phyloP scores from a whole-genome alignment of 2,888 invertebrate species.

The Watsonalla cultraria region DNA sequence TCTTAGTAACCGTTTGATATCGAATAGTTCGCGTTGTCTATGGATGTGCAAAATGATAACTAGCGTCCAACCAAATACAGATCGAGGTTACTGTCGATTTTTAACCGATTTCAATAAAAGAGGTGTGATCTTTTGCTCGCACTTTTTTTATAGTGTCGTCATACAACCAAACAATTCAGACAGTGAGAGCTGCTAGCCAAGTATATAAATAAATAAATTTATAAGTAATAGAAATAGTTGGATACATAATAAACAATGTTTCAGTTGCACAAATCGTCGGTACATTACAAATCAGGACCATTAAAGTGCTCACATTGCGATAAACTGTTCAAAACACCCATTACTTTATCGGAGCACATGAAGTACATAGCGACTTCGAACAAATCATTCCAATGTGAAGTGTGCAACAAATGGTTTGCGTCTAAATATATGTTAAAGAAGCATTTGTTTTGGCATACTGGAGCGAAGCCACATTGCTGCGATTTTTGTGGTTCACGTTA shows the following conservation, averaged over 20 bases:
- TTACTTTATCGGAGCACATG: slow-evolving; percentile 29
- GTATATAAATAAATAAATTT: too few relatives aligned
- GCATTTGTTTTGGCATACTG: slow-evolving; percentile 45
- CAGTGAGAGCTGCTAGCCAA: too few relatives aligned
- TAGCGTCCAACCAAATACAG: too few relatives aligned
- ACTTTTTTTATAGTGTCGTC: too few relatives aligned
- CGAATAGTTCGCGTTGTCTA: too few relatives aligned
- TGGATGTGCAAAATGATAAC: too few relatives aligned
- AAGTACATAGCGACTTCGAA: slow-evolving; percentile 16
- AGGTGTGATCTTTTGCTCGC: too few relatives aligned
- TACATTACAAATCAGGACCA: slow-evolving; percentile 19
- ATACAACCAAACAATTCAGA: too few relatives aligned
- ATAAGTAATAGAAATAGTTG: too few relatives aligned
- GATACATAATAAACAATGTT: slow-evolving; percentile 3
- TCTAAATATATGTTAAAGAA: slow-evolving; percentile 19
- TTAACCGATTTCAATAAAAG: too few relatives aligned
- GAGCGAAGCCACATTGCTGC: slow-evolving; percentile 37
- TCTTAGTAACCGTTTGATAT: too few relatives aligned
- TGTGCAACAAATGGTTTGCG: slow-evolving; percentile 37
- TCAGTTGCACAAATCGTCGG: slow-evolving; percentile 24
- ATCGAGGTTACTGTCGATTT: too few relatives aligned
- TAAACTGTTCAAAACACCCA: slow-evolving; percentile 35
- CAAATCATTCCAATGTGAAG: slow-evolving; percentile 33
- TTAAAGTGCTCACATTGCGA: slow-evolving; percentile 43
- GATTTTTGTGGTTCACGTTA: slow-evolving; percentile 36